Percentiles rank a stretch among this genome's conserved stretches.
phyloP scores from a whole-genome alignment of 2,113 vertebrate species.

The Chlorodrepanis virens region DNA sequence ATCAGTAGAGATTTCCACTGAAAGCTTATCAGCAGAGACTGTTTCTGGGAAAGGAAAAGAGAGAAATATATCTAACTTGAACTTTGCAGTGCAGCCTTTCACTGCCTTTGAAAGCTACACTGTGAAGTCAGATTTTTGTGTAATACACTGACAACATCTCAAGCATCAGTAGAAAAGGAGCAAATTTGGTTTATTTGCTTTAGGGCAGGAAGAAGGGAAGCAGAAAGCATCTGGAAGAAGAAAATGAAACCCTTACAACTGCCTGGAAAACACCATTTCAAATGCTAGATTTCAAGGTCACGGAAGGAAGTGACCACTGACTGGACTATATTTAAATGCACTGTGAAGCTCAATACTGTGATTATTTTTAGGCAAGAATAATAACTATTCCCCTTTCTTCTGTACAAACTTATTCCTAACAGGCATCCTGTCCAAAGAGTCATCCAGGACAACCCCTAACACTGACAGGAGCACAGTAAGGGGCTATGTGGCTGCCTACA shows the following conservation, averaged over 20 bases:
- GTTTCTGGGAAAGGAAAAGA: neutral
- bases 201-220: neutral
- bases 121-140: neutral
- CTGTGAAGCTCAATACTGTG: neutral
- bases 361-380: conserved; percentile 21
- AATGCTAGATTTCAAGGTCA: neutral
- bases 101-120: neutral
- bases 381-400: neutral
- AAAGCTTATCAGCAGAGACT: neutral
- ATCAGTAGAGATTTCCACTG: neutral
- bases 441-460: neutral
- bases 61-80: neutral
- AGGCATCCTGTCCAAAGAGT: neutral
- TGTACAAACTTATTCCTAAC: neutral
- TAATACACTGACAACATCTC: neutral
- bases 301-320: neutral
- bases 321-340: neutral
- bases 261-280: neutral
- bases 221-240: neutral
- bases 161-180: neutral
- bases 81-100: neutral
- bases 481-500: neutral
- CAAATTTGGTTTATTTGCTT: neutral
- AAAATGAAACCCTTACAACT: neutral
- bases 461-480: accelerated